Conservation (phyloP, 2,113 vertebrate genomes). For the Montifringilla adamsi region DNA sequence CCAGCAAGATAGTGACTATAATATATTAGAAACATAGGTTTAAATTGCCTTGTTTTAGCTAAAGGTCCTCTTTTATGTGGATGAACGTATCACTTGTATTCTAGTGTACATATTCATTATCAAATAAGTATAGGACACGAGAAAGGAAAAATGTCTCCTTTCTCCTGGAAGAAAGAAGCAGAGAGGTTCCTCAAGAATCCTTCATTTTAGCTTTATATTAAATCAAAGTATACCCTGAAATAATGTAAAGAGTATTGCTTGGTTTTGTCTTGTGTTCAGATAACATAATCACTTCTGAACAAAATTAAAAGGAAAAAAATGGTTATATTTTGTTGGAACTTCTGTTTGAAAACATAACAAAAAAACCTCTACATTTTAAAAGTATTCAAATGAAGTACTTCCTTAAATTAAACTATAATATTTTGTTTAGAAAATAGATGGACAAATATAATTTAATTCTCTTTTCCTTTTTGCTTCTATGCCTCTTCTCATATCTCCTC, state of each 20-base stretch:
- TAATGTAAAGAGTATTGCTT: neutral
- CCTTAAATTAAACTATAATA: neutral
- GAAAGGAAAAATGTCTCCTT: neutral
- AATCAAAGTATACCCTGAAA: neutral
- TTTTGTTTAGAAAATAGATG: neutral
- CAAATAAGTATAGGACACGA: neutral
- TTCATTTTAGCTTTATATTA: neutral
- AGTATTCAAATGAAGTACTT: neutral
- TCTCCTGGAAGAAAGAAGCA: neutral
- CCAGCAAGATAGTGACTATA: neutral
- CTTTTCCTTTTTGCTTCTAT: neutral
- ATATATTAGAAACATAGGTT: neutral
- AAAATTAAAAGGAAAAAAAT: neutral
- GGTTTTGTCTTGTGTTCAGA: neutral
- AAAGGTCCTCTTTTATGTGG: accelerated
- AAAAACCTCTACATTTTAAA: neutral
- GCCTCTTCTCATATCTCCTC: neutral
- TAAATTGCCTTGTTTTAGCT: neutral
- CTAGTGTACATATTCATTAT: neutral
- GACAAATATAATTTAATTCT: neutral
- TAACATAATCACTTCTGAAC: neutral
- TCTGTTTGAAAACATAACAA: neutral
- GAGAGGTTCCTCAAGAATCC: neutral
- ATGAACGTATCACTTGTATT: neutral
- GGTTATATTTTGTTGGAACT: neutral